Evolutionary conservation across 2,113 vertebrate genomes (phyloP).

Genomic region (Rhineura floridana): DNA sequence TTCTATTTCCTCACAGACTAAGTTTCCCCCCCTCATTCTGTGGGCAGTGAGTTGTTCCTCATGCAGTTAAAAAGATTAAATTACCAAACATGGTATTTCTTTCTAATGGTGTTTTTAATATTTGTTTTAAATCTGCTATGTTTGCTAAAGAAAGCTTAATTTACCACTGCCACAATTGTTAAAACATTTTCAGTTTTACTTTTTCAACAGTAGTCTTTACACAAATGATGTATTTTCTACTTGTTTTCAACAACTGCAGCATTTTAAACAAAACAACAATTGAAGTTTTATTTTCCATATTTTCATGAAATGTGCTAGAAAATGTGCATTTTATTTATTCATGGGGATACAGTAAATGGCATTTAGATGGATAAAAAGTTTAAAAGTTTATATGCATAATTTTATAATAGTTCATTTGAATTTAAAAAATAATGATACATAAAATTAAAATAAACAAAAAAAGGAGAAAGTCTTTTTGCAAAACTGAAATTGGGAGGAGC

Average conservation of each 20-base stretch:
- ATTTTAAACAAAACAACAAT: not conserved
- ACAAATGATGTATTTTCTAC: not conserved
- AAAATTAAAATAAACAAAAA: not conserved
- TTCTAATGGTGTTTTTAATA: not conserved
- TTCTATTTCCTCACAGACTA: conserved; percentile 60
- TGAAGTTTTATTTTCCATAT: not conserved
- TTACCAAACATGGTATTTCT: too few relatives aligned
- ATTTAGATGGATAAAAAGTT: not conserved
- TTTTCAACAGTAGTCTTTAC: not conserved
- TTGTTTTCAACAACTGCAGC: not conserved
- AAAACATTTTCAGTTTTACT: not conserved
- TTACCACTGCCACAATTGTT: not conserved
- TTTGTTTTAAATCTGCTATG: not conserved
- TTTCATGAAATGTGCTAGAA: not conserved
- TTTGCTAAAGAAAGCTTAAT: not conserved
- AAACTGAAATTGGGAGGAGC: not conserved
- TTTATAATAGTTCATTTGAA: not conserved
- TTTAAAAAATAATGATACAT: not conserved
- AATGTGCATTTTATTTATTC: not conserved
- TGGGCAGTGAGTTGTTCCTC: conserved; percentile 50
- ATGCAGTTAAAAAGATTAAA: not conserved
- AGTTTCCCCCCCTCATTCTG: conserved; percentile 42
- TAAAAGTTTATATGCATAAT: not conserved
- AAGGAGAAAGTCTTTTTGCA: not conserved
- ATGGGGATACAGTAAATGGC: not conserved